phyloP scores from a whole-genome alignment of 2,797 vertebrate genomes.

The Eulemur mongoz region DNA sequence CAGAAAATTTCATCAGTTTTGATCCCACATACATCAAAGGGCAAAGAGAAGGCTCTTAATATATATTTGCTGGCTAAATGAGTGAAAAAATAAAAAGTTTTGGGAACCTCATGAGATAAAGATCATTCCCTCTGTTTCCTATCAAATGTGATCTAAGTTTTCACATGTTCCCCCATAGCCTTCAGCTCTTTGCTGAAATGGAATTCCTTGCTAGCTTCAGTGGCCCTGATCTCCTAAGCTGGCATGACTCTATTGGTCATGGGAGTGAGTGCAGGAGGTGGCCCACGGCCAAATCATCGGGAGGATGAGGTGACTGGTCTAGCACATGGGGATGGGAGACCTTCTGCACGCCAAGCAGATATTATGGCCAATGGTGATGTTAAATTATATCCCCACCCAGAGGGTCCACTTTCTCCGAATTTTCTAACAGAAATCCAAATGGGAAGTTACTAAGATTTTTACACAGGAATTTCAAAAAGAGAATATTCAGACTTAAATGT shows the following conservation, averaged over 20 bases:
- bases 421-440: neutral
- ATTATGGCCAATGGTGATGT: neutral
- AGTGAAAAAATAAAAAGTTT: neutral
- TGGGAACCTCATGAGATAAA: neutral
- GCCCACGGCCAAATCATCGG: neutral
- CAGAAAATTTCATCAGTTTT: neutral
- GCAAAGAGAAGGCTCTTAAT: neutral
- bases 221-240: neutral
- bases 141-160: neutral
- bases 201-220: neutral
- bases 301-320: neutral
- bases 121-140: neutral
- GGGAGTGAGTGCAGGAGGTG: neutral
- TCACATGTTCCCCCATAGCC: neutral
- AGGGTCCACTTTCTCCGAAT: neutral
- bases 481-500: neutral
- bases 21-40: neutral
- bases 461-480: neutral
- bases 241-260: neutral
- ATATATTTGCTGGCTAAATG: neutral
- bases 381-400: neutral
- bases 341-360: neutral
- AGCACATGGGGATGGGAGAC: neutral
- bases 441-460: neutral
- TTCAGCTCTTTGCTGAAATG: neutral